Evolutionary conservation across 2,888 invertebrate genomes (phyloP).

Genomic region (Cheilosia variabilis): DNA sequence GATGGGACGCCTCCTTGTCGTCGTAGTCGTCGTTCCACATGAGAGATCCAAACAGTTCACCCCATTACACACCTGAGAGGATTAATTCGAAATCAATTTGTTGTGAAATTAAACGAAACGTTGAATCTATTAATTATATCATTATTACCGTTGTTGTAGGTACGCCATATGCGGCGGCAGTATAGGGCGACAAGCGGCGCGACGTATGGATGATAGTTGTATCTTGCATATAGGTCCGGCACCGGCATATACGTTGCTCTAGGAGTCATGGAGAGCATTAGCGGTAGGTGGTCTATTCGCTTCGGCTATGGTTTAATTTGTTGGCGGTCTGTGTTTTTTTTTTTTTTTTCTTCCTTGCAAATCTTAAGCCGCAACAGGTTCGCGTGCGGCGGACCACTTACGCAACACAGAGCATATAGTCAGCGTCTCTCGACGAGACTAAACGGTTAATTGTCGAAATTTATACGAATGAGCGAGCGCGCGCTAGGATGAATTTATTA

Average conservation of each 20-base stretch:
- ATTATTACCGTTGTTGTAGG: slow-evolving; percentile 68
- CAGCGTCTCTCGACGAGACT: slow-evolving; percentile 45
- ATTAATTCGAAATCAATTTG: slow-evolving; percentile 82
- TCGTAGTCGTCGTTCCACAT: slow-evolving; percentile 58
- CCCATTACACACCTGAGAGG: slow-evolving; percentile 81
- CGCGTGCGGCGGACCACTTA: slow-evolving; percentile 57
- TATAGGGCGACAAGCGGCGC: slow-evolving; percentile 16
- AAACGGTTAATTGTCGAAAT: slow-evolving; percentile 74
- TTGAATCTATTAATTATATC: slow-evolving; percentile 83
- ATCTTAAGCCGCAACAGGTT: slow-evolving; percentile 67
- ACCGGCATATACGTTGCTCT: slow-evolving; percentile 4
- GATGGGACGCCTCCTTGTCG: slow-evolving; percentile 12
- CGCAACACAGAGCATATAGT: slow-evolving; percentile 48
- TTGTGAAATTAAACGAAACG: slow-evolving; percentile 81
- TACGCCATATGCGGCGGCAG: slow-evolving; percentile 9
- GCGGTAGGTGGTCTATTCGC: slow-evolving; percentile 73
- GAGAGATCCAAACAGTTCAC: slow-evolving; percentile 61
- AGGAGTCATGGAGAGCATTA: slow-evolving; percentile 62
- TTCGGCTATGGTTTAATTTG: slow-evolving; percentile 61
- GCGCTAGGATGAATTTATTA: slow-evolving; percentile 70
- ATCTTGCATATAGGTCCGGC: slow-evolving; percentile 1
- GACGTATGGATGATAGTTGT: not conserved
- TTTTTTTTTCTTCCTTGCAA: slow-evolving; percentile 4
- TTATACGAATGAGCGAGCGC: slow-evolving; percentile 61
- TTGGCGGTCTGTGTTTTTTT: slow-evolving; percentile 13